Percentiles rank a stretch among this genome's conserved stretches.
These are phyloP conservation scores for Pseudopleuronectes americanus DNA, from an alignment of 2,797 vertebrate genomes.

Conservation along the genomic window DNA sequence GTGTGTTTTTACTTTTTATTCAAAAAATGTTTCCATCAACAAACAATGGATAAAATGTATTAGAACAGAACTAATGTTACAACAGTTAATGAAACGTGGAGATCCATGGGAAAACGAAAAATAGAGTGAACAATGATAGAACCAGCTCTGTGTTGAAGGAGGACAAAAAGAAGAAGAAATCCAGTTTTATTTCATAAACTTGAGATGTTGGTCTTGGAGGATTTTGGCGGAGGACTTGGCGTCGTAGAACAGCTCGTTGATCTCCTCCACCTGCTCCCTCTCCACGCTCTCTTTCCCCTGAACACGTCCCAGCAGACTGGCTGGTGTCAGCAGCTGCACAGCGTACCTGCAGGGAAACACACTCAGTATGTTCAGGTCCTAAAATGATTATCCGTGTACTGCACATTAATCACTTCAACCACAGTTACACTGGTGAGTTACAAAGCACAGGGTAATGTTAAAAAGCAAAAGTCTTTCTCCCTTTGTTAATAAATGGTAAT, in stretches of 20 bases:
- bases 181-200: slow-evolving; percentile 93
- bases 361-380: not conserved
- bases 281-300: slow-evolving; percentile 97
- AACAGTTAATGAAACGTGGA: not conserved
- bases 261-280: slow-evolving; percentile 96
- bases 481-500: too few species aligned
- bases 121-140: slow-evolving; percentile 12
- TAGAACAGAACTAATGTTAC: slow-evolving; percentile 39
- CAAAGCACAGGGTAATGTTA: too few species aligned
- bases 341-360: slow-evolving; percentile 86
- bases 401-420: not conserved
- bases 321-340: slow-evolving; percentile 95
- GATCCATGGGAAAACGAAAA: not conserved
- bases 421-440: too few species aligned
- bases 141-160: not conserved
- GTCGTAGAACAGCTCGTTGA: slow-evolving; percentile 98
- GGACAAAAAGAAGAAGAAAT: not conserved
- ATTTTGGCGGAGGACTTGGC: slow-evolving; percentile 99
- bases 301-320: slow-evolving; percentile 93
- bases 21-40: slow-evolving; percentile 45
- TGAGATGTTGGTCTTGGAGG: slow-evolving; percentile 97
- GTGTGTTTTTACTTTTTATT: slow-evolving; percentile 61
- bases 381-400: not conserved
- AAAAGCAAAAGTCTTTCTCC: too few species aligned
- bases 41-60: slow-evolving; percentile 45